Conservation (phyloP, 2,888 invertebrate species). For the Baccha elongata region DNA sequence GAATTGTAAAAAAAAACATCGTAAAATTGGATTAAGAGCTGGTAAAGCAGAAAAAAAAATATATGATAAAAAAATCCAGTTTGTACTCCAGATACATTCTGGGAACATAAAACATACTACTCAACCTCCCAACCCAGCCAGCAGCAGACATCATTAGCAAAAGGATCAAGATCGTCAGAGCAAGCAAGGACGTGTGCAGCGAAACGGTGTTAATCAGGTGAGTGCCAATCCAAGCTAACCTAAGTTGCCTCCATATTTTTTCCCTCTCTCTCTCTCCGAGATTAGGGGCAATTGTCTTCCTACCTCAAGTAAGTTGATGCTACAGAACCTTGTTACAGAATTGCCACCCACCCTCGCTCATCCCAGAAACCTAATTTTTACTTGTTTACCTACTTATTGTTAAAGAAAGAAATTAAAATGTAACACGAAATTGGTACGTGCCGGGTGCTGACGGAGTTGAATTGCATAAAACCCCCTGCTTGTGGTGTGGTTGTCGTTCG, state of each 20-base stretch:
- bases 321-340: conserved; percentile 16
- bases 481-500: conserved; percentile 27
- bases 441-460: conserved; percentile 60
- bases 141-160: conserved; percentile 67
- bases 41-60: background rate
- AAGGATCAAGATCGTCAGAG: conserved; percentile 71
- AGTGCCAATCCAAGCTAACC: conserved; percentile 65
- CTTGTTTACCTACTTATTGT: conserved; percentile 34
- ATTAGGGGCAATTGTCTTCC: conserved; percentile 67
- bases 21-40: conserved; percentile 65
- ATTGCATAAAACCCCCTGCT: conserved; percentile 17
- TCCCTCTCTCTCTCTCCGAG: conserved; percentile 20
- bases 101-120: conserved; percentile 28
- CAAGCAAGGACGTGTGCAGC: conserved; percentile 67
- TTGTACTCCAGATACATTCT: conserved; percentile 44
- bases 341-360: background rate
- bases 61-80: conserved; percentile 34
- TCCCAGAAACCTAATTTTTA: conserved; percentile 56
- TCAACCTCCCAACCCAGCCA: conserved; percentile 11
- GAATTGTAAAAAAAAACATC: background rate
- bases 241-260: conserved; percentile 53
- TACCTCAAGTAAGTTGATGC: conserved; percentile 31
- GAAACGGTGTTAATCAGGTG: conserved; percentile 73
- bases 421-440: conserved; percentile 66
- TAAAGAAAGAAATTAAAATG: conserved; percentile 70